phyloP scores from a whole-genome alignment of 2,113 vertebrate genomes.

The Genyomyrus donnyi region DNA sequence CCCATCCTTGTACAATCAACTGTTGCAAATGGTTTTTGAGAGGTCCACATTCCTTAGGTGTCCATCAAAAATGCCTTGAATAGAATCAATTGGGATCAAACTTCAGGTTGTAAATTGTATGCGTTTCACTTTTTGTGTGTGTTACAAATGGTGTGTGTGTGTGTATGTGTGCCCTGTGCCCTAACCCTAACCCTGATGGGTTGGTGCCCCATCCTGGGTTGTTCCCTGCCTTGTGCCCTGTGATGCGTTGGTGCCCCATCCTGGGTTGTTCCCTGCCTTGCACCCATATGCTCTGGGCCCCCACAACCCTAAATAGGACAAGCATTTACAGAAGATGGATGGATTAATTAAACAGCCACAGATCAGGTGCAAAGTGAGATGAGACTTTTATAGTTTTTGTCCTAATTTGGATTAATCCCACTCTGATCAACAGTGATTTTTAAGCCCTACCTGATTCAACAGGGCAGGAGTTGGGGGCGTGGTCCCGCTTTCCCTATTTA shows the following conservation, averaged over 20 bases:
- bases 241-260: too few species aligned
- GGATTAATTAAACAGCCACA: not conserved
- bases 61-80: not conserved
- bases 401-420: not conserved
- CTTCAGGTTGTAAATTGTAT: not conserved
- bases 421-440: not conserved
- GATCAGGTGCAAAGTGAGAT: not conserved
- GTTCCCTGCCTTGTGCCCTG: too few species aligned
- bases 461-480: not conserved
- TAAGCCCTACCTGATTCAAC: not conserved
- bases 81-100: not conserved
- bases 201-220: too few species aligned
- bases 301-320: not conserved
- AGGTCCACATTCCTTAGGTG: not conserved
- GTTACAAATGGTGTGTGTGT: too few species aligned
- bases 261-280: too few species aligned
- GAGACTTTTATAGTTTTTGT: not conserved
- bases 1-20: not conserved
- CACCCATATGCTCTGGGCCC: not conserved
- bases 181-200: too few species aligned
- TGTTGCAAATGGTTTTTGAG: not conserved
- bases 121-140: too few species aligned
- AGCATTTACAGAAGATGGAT: not conserved
- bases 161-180: too few species aligned
- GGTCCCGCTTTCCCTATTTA: slow-evolving; percentile 33